Percentiles rank a stretch among this genome's conserved stretches.
phyloP scores from a whole-genome alignment of 2,888 invertebrate genomes.

The Caenorhabditis sp. region DNA sequence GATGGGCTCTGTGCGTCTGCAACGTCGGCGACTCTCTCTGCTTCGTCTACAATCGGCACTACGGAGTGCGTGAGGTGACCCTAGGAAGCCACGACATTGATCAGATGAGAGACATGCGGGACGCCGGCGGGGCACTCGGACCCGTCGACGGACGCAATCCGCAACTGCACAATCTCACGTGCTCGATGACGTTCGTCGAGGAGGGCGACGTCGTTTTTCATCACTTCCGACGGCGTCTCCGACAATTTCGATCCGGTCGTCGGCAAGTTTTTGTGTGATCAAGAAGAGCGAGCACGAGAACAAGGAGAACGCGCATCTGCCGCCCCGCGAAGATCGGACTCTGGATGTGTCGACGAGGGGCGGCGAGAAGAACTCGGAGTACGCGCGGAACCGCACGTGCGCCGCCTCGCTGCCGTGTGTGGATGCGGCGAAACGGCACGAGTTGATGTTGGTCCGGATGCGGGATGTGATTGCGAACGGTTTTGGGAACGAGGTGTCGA shows the following conservation, averaged over 20 bases:
- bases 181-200: conserved; percentile 86
- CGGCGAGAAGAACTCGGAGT: conserved; percentile 57
- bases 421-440: conserved; percentile 86
- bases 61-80: conserved; percentile 86
- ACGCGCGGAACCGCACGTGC: conserved; percentile 66
- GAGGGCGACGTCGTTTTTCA: conserved; percentile 88
- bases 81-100: conserved; percentile 86
- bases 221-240: conserved; percentile 91
- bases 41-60: conserved; percentile 87
- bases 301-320: conserved; percentile 63
- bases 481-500: conserved; percentile 78
- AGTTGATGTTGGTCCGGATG: conserved; percentile 81
- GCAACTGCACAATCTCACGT: conserved; percentile 89
- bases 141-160: conserved; percentile 90
- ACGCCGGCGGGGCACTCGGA: conserved; percentile 90
- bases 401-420: conserved; percentile 83
- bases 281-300: conserved; percentile 68
- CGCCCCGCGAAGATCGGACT: conserved; percentile 58
- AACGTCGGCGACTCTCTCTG: conserved; percentile 92
- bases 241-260: conserved; percentile 94
- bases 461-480: conserved; percentile 86
- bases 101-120: conserved; percentile 89
- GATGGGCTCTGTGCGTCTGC: conserved; percentile 86
- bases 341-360: conserved; percentile 58
- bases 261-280: conserved; percentile 86